A percentile compares a stretch with the other conserved stretches of the same genome.
phyloP scores from a whole-genome alignment of 2,113 vertebrate genomes.

The Poeciliopsis retropinna region DNA sequence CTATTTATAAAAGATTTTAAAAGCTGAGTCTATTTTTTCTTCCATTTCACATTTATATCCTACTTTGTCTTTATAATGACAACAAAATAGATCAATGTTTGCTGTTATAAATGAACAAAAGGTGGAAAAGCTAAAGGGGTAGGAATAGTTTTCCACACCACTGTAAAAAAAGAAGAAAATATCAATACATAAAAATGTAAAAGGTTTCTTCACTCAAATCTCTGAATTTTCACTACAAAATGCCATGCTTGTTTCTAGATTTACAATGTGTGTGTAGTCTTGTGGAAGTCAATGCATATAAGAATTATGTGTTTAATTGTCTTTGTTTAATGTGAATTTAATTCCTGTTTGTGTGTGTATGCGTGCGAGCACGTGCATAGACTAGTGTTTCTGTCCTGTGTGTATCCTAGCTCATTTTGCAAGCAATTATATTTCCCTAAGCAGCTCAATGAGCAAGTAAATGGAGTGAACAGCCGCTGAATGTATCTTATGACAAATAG shows the following conservation, averaged over 20 bases:
- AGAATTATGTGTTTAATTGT: slow-evolving; percentile 35
- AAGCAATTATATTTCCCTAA: slow-evolving; percentile 59
- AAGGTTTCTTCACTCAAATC: neutral
- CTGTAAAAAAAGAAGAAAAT: neutral
- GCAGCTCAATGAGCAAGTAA: slow-evolving; percentile 64
- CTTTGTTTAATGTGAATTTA: slow-evolving; percentile 24
- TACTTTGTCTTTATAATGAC: neutral
- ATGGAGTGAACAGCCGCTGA: slow-evolving; percentile 58
- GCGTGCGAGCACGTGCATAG: slow-evolving; percentile 12
- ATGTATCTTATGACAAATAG: slow-evolving; percentile 58
- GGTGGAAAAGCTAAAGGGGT: neutral
- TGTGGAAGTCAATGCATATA: slow-evolving; percentile 8
- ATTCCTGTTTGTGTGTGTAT: slow-evolving; percentile 26
- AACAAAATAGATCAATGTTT: neutral
- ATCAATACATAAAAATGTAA: too few species aligned
- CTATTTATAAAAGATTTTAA: too few species aligned
- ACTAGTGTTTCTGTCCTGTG: slow-evolving; percentile 22
- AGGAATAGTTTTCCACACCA: neutral
- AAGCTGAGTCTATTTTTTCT: too few species aligned
- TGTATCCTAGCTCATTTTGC: slow-evolving; percentile 52
- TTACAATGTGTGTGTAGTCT: slow-evolving; percentile 6
- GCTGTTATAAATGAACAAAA: neutral
- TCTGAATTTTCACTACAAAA: too few species aligned
- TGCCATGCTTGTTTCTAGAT: neutral
- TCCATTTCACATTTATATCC: neutral